Evolutionary conservation across 2,797 vertebrate genomes (phyloP).

Genomic region (Diplodus sargus): DNA sequence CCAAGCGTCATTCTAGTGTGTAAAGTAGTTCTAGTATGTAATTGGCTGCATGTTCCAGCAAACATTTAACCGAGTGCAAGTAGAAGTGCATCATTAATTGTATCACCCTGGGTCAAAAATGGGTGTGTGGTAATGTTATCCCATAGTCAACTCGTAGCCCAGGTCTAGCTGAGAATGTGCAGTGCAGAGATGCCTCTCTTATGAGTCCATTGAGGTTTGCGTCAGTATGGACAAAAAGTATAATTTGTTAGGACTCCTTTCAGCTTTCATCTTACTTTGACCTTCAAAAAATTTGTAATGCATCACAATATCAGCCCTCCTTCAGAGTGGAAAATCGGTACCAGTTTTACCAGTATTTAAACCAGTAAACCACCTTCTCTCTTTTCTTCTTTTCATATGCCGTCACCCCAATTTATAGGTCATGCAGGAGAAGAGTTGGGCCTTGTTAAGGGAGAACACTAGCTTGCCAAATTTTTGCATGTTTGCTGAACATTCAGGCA

Average conservation of each 20-base stretch:
- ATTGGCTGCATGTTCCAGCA: no score
- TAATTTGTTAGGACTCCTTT: slow-evolving; percentile 11
- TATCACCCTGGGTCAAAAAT: no score
- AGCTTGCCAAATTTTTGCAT: slow-evolving; percentile 54
- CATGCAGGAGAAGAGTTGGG: slow-evolving; percentile 47
- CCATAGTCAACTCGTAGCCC: no score
- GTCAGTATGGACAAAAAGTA: not conserved
- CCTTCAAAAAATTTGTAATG: slow-evolving; percentile 16
- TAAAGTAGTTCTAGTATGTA: no score
- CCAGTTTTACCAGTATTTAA: slow-evolving; percentile 39
- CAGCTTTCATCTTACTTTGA: slow-evolving; percentile 3
- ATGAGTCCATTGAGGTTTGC: not conserved
- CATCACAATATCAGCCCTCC: slow-evolving; percentile 16
- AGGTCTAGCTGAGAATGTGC: no score
- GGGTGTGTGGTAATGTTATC: no score
- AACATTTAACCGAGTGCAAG: no score
- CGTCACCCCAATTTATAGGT: slow-evolving; percentile 38
- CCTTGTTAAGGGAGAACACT: slow-evolving; percentile 34
- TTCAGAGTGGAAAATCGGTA: slow-evolving; percentile 45
- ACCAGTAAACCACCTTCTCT: slow-evolving; percentile 26
- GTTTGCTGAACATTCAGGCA: slow-evolving; percentile 49
- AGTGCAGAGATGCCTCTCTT: not conserved
- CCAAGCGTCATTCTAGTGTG: no score
- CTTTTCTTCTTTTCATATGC: slow-evolving; percentile 38
- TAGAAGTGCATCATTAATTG: no score